A percentile compares a stretch with the other conserved stretches of the same genome.
phyloP scores from a whole-genome alignment of 2,113 vertebrate species.

The Desmodus rotundus region DNA sequence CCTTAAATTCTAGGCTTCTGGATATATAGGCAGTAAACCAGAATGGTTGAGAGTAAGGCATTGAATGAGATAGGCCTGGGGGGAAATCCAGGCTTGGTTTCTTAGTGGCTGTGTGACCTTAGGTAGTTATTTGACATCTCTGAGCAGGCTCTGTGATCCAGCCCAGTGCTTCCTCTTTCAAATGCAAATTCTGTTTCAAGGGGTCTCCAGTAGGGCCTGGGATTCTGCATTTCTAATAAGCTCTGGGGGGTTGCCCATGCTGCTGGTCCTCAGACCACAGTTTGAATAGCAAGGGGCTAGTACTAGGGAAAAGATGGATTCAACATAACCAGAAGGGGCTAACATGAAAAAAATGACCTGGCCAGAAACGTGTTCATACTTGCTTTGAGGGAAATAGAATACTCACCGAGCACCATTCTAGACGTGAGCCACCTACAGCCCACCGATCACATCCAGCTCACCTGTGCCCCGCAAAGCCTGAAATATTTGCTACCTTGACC shows the following conservation, averaged over 20 bases:
- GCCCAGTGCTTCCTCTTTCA: background rate
- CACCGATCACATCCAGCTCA: background rate
- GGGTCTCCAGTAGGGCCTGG: background rate
- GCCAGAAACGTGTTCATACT: background rate
- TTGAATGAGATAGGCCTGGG: background rate
- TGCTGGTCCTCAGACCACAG: background rate
- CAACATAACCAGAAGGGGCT: background rate
- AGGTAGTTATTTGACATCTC: background rate
- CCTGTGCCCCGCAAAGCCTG: background rate
- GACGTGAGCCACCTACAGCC: too few species aligned
- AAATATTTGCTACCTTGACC: background rate
- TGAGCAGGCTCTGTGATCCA: background rate
- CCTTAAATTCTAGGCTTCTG: background rate
- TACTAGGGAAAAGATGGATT: background rate
- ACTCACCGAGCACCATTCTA: background rate
- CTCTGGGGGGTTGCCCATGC: accelerated
- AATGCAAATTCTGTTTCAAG: background rate
- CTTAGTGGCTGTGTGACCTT: background rate
- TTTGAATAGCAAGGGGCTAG: background rate
- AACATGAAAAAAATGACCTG: background rate
- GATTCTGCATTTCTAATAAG: background rate
- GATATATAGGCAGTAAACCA: background rate
- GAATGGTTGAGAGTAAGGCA: background rate
- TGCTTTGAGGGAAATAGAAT: background rate
- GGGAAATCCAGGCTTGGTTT: background rate